Evolutionary conservation across 2,797 vertebrate species (phyloP).

Genomic region (Dendrocincla tyrannina): DNA sequence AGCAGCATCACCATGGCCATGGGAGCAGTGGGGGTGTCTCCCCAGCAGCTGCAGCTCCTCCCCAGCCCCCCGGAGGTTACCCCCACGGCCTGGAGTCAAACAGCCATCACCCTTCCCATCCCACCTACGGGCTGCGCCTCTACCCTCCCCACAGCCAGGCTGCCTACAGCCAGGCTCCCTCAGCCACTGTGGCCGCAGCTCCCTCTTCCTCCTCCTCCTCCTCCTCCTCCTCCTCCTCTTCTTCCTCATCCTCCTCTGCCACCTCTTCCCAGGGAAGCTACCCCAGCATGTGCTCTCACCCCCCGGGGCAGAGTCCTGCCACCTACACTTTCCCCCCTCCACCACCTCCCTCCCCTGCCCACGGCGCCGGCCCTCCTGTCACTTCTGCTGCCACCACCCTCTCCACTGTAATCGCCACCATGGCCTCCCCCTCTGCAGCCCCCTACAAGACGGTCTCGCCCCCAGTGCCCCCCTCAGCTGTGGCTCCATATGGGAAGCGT

Average conservation of each 20-base stretch:
- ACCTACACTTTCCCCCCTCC: constrained; percentile 83
- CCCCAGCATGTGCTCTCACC: constrained; percentile 73
- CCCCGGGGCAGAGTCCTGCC: constrained; percentile 80
- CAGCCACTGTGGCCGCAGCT: constrained; percentile 20
- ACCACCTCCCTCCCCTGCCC: constrained; percentile 74
- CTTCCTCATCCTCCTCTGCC: constrained; percentile 51
- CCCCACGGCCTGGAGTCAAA: constrained; percentile 72
- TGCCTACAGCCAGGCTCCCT: constrained; percentile 71
- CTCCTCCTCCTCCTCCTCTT: neutral
- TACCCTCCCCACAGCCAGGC: constrained; percentile 73
- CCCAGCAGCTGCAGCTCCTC: constrained; percentile 73
- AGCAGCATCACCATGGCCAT: constrained; percentile 41
- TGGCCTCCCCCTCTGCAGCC: constrained; percentile 74
- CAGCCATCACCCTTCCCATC: constrained; percentile 72
- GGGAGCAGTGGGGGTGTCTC: neutral
- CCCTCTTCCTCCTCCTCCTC: neutral
- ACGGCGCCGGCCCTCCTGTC: constrained; percentile 76
- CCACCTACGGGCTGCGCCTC: constrained; percentile 72
- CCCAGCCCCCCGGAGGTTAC: constrained; percentile 66
- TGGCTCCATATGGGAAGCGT: constrained; percentile 67
- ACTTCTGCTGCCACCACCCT: constrained; percentile 75
- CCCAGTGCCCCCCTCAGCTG: constrained; percentile 39
- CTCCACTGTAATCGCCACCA: constrained; percentile 74
- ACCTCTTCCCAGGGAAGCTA: constrained; percentile 81
- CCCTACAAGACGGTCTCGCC: constrained; percentile 74